Base-by-base conservation (phyloP, 2,113 vertebrate genomes). In the Brachyhypopomus occidentalis region DNA sequence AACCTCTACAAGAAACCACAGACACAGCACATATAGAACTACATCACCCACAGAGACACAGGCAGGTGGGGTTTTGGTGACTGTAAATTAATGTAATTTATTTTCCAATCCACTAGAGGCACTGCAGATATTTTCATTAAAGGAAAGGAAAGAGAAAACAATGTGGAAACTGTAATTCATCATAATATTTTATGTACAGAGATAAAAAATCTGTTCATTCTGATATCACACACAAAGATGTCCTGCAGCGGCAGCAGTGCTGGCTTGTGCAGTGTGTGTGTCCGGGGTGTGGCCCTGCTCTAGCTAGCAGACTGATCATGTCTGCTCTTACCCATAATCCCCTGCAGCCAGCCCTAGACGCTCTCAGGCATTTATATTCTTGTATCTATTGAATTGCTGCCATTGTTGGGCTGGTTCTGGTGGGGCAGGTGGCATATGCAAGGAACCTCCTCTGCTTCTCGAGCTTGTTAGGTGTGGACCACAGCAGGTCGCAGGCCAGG, bases 1-100 rank as follows among this genome's bases (percentile, higher is more conserved):
- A 90, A 88, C 87, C 92, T 95, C 95, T 95, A 93, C 82, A 87
- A 91, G 86, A 63, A 34, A 76, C 85, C 20, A 55, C 7, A 23
- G 22, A 85, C 45, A 77, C 20, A 38, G 11, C 5, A 72, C 67
- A 34, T 4, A 23, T 23, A 60, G 4, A 27, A 71, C 85, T 82
- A 88, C 70, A 89, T 67, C 60, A 64, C n/a, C 38, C 56, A 58
- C 36, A n/a, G 22, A 75, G 52, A 41, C 55, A 38, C 7, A 58
- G n/a, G 9, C 34, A 79, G 64, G 19, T 17, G 34, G 9, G 55
- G 2, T 25, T 67, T 78, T 62, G 23, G 45, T 58, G 45, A 34
- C 69, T 56, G 67, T 55, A 78, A 70, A n/a, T 56, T 60, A 62
- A 66, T 64, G 45, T 48, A 72, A 63, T 64, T 77, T 36, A 25